A percentile compares a stretch with the other conserved stretches of the same genome.
phyloP scores from a whole-genome alignment of 1,140 invertebrate species.

The Ericerus pela region DNA sequence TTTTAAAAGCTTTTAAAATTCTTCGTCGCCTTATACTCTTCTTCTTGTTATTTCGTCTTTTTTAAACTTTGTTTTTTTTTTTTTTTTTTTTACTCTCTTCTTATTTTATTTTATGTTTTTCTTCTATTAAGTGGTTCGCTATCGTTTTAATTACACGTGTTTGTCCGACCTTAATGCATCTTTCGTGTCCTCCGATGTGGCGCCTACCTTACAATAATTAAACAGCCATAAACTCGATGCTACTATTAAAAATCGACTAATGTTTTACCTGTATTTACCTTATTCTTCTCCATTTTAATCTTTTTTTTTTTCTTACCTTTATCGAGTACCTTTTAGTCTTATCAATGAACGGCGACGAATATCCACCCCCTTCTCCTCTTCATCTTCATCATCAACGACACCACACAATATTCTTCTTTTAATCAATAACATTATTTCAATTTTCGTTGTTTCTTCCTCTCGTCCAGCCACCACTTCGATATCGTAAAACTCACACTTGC shows the following conservation, averaged over 20 bases:
- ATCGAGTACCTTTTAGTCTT: slow-evolving; percentile 6
- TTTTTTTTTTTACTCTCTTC: no score
- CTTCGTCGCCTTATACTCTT: slow-evolving; percentile 9
- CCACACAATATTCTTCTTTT: no score
- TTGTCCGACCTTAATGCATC: slow-evolving; percentile 9
- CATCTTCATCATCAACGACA: no score
- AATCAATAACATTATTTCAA: no score
- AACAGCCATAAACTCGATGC: slow-evolving; percentile 11
- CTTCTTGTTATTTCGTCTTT: no score
- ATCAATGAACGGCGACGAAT: no score
- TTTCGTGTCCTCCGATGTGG: slow-evolving; percentile 10
- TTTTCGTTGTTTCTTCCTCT: no score
- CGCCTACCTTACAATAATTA: slow-evolving; percentile 12
- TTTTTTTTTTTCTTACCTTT: no score
- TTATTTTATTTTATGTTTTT: slow-evolving; percentile 7
- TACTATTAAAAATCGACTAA: slow-evolving; percentile 6
- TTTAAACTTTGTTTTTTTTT: no score
- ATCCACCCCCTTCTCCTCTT: no score
- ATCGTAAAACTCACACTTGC: no score
- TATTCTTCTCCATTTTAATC: slow-evolving; percentile 9
- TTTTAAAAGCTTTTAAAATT: slow-evolving; percentile 12
- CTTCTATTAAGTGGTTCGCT: slow-evolving; percentile 11
- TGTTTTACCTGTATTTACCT: slow-evolving; percentile 9
- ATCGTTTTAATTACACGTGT: slow-evolving; percentile 11
- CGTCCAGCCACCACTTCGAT: no score